Evolutionary conservation across 2,113 vertebrate species (phyloP).

Genomic region (Pseudopipra pipra): DNA sequence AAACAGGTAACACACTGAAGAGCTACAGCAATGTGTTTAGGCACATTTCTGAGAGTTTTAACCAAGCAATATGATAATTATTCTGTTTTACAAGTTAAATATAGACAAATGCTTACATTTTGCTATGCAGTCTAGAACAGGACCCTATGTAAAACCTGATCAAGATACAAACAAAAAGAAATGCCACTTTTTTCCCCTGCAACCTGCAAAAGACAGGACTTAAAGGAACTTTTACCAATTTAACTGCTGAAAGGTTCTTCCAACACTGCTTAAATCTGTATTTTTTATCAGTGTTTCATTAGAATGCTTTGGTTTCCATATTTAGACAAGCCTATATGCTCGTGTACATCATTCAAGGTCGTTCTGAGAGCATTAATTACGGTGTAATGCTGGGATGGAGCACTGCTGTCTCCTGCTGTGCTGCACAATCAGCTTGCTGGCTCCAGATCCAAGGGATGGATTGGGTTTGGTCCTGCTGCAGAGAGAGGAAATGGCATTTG

Average conservation of each 20-base stretch:
- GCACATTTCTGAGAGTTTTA: not conserved
- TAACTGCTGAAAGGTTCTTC: not conserved
- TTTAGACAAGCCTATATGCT: fast-evolving
- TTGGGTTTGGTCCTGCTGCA: not conserved
- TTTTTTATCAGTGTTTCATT: not conserved
- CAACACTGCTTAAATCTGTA: fast-evolving
- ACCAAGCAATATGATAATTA: not conserved
- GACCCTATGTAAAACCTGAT: not conserved
- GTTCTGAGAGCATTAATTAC: not conserved
- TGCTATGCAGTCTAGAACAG: not conserved
- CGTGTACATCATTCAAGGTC: not conserved
- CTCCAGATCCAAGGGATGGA: fast-evolving
- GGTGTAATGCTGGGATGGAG: fast-evolving
- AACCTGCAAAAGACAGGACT: not conserved
- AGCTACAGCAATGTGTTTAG: fast-evolving
- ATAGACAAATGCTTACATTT: not conserved
- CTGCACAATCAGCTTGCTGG: not conserved
- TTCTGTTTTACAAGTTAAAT: not conserved
- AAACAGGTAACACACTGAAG: not conserved
- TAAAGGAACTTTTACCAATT: not conserved
- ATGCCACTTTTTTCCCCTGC: fast-evolving
- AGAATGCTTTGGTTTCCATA: not conserved
- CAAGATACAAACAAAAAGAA: not conserved
- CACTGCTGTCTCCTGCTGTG: not conserved
- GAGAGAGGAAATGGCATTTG: not conserved